These are phyloP conservation scores for Meteorus colon DNA, from an alignment of 2,888 invertebrate species.

Conservation along the genomic window DNA sequence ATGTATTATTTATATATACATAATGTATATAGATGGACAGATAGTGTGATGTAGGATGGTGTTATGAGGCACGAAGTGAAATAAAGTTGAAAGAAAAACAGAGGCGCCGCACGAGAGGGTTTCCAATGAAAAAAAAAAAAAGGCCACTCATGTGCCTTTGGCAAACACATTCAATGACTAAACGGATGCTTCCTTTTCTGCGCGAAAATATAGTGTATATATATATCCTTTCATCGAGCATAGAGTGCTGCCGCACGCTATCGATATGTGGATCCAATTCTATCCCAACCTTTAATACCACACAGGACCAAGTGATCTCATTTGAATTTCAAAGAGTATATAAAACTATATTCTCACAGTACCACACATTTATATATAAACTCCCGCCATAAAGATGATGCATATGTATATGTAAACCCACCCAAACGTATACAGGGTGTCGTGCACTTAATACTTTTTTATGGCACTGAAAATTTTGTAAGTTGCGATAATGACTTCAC, in stretches of 20 bases:
- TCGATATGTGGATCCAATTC: conserved; percentile 18
- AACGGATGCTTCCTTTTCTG: not conserved
- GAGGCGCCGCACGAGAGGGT: not conserved
- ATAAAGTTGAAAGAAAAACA: conserved; percentile 30
- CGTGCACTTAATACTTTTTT: not conserved
- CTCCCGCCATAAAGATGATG: not conserved
- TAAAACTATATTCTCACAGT: conserved; percentile 12
- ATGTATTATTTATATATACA: not conserved
- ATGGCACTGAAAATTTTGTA: not conserved
- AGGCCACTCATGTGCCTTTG: conserved; percentile 8
- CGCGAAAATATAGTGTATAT: not conserved
- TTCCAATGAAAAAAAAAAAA: not conserved
- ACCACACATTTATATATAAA: not conserved
- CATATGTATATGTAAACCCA: no score
- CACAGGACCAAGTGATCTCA: conserved; percentile 18
- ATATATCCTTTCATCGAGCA: not conserved
- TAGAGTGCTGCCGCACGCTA: not conserved
- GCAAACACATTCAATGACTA: conserved; percentile 24
- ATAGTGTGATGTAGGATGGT: not conserved
- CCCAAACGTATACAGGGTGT: no score
- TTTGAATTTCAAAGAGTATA: conserved; percentile 15
- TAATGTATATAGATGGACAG: not conserved
- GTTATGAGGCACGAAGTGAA: not conserved
- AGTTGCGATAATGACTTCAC: no score
- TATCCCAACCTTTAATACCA: not conserved